Evolutionary conservation across 2,888 invertebrate genomes (phyloP), one percentile per base, ranked within the genome.

Genomic region (Trichogramma evanescens): DNA sequence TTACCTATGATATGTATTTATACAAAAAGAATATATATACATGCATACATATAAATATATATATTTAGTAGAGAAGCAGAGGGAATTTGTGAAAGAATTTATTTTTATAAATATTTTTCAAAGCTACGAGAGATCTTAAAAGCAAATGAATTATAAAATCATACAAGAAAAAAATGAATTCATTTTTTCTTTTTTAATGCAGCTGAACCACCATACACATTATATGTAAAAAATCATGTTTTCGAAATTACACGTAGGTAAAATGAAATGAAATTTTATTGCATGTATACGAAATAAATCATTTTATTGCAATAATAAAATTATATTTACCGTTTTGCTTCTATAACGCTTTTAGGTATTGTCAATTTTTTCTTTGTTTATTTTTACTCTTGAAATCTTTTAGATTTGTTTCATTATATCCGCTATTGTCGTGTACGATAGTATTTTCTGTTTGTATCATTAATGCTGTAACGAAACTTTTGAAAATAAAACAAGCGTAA

Each of bases 31-130:
- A 68, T 68, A 65, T 67, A 68, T 67, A 66, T 66, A 58, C 64
- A 63, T 68, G 66, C 66, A 52, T 52, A n/a, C 10, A 63, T 64
- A 62, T 64, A 62, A 60, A 62, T 68, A 68, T 68, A 70, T 71
- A 66, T 66, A 62, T 69, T 71, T 65, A 68, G 67, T 72, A 72
- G 72, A 64, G 66, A 70, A 63, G 69, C 65, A 66, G 68, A 66
- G 64, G 68, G 67, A 71, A 71, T 68, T 71, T 71, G 26, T 73
- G 71, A 72, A 75, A 75, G 73, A 76, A 76, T 77, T 77, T 77
- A 77, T 77, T 77, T 77, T 77, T 77, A 76, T 76, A 77, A 74
- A 75, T 75, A 76, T 74, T 68, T 69, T 68, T 71, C 66, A 69
- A 69, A 65, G 67, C 67, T 59, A 58, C 61, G 59, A 62, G 62